Evolutionary conservation across 2,797 vertebrate genomes (phyloP).

Genomic region (Microchirus variegatus): DNA sequence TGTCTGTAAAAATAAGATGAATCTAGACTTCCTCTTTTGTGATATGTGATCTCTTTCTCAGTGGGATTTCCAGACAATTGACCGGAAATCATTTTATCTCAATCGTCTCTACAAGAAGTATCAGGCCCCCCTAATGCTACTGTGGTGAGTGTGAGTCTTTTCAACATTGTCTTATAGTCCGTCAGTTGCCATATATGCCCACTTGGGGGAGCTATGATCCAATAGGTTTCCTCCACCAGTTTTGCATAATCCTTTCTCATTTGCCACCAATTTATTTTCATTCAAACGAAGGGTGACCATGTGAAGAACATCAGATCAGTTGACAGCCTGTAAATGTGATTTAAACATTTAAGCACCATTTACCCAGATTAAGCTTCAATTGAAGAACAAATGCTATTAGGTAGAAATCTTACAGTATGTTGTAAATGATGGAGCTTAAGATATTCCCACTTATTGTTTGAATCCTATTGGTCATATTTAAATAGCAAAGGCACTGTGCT

Average conservation of each 20-base stretch:
- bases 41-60: slow-evolving; percentile 38
- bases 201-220: slow-evolving; percentile 75
- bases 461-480: slow-evolving; percentile 42
- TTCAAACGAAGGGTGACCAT: slow-evolving; percentile 84
- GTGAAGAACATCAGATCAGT: slow-evolving; percentile 84
- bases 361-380: slow-evolving; percentile 83
- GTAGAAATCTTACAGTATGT: slow-evolving; percentile 74
- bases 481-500: slow-evolving; percentile 30
- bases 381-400: slow-evolving; percentile 82
- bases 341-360: slow-evolving; percentile 85
- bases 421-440: slow-evolving; percentile 61
- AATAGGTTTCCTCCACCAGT: slow-evolving; percentile 41
- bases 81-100: slow-evolving; percentile 47
- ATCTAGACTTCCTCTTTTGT: slow-evolving; percentile 21
- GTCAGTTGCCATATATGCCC: slow-evolving; percentile 42
- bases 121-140: slow-evolving; percentile 19
- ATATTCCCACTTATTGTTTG: slow-evolving; percentile 54
- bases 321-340: slow-evolving; percentile 86
- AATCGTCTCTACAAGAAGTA: slow-evolving; percentile 30
- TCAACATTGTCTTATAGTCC: slow-evolving; percentile 7
- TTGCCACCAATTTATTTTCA: slow-evolving; percentile 80
- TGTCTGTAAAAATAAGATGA: slow-evolving; percentile 2
- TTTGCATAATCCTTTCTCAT: slow-evolving; percentile 71
- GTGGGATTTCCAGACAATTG: slow-evolving; percentile 34
- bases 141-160: slow-evolving; percentile 11